Percentiles rank a stretch among this genome's conserved stretches.
phyloP scores from a whole-genome alignment of 2,888 invertebrate species.

The Polydrusus tereticollis region DNA sequence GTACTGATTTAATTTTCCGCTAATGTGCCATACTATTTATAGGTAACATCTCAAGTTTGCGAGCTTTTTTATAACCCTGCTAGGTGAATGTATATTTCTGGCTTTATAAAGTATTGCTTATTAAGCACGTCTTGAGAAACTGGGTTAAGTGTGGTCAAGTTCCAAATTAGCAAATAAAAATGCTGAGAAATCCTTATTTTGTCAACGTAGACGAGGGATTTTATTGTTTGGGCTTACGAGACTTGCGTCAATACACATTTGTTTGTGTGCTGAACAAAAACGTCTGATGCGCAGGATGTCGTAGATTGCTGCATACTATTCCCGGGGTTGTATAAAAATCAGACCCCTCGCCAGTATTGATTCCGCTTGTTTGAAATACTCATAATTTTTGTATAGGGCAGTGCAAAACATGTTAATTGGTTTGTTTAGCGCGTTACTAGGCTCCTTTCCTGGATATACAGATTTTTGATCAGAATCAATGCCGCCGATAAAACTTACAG shows the following conservation, averaged over 20 bases:
- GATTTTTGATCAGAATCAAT: conserved; percentile 29
- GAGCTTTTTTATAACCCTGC: too few species aligned
- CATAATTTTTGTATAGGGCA: conserved; percentile 53
- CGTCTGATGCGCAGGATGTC: conserved; percentile 37
- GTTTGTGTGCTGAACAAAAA: neutral
- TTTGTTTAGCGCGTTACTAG: conserved; percentile 57
- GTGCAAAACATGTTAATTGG: conserved; percentile 49
- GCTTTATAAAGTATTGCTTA: neutral
- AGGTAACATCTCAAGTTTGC: too few species aligned
- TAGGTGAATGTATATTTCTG: too few species aligned
- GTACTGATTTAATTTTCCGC: too few species aligned
- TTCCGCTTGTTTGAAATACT: conserved; percentile 50
- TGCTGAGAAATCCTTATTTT: conserved; percentile 15
- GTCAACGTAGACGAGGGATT: conserved; percentile 2
- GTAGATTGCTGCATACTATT: conserved; percentile 48
- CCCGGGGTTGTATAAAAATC: conserved; percentile 57
- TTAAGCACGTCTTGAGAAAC: neutral
- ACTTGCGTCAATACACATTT: neutral
- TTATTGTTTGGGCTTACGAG: neutral
- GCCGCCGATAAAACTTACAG: conserved; percentile 22
- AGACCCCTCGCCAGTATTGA: conserved; percentile 52
- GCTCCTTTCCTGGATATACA: conserved; percentile 32
- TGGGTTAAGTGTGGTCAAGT: conserved; percentile 18
- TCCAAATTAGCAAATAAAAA: conserved; percentile 19
- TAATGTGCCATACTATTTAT: too few species aligned